Base-by-base conservation (phyloP, 2,888 invertebrate species). In the Germaria angustata region DNA sequence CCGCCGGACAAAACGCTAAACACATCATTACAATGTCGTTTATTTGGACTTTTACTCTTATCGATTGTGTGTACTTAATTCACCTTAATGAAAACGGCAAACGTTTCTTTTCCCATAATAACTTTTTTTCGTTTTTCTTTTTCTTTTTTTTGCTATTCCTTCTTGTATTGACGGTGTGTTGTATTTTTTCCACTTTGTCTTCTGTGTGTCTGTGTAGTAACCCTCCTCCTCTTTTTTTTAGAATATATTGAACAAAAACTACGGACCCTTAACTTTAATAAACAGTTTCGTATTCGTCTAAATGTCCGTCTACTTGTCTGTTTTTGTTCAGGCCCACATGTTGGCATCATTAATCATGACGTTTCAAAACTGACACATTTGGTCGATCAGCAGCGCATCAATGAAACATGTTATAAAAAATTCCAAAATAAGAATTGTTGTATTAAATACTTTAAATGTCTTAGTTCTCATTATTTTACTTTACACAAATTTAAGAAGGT, bases 311-410 rank as follows among this genome's bases (percentile, higher is more conserved):
- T 53, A 32, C 65, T 51, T 41, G 51, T 22, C 34, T 63, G 65
- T 73, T 79, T 75, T 46, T 81, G 84, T 86, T 86, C 86, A 86
- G 85, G 87, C 88, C 88, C 89, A 89, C 89, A 90, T 90, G 90
- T 88, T 88, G 85, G 83, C 86, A 90, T 91, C 90, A 90, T 90
- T 90, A 90, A 90, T 90, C 90, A 90, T 89, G 88, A 88, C 87
- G 86, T 89, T 88, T 89, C 89, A 85, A 85, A 85, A 85, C 86
- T 86, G 87, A 87, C 86, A 91, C 89, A 89, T 89, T 89, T 87
- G 87, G 87, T 87, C 89, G 89, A 88, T 89, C 89, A 87, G 87
- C 89, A 87, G 85, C 84, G 84, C 87, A 84, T 85, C 85, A 85
- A 81, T 84, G 85, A 87, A 87, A 88, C 76, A 80, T 82, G 87